Evolutionary conservation across 2,888 invertebrate species (phyloP), one percentile per base, ranked within the genome.

Genomic region (Campoplex nolae): DNA sequence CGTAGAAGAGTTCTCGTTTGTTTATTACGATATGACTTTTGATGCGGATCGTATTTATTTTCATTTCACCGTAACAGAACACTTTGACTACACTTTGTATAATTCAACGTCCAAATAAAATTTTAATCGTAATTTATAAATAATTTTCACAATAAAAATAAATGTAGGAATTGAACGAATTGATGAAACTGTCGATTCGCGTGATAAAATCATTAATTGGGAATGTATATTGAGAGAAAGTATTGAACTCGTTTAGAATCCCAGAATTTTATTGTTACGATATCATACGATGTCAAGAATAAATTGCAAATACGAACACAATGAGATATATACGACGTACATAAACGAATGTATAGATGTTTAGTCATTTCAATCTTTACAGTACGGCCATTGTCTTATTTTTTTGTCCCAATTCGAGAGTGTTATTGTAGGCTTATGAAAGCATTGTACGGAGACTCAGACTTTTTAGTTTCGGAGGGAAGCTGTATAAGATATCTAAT

Each of bases 371-470:
- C 74, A 71, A 83, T 86, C 68, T 75, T 28, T 18, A 71, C 62
- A 71, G 65, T 35, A 18, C 45, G n/a, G 32, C 70, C 76, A 80
- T 86, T 86, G 84, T 87, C 48, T 58, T 35, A 68, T 70, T 68
- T 81, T 83, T 83, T 76, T 42, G 77, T 62, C 86, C 81, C 81
- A 78, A 73, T 81, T 84, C 54, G 68, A 85, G 42, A 13, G 35
- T 81, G 35, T 78, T 62, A 62, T 76, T 71, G 56, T 62, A 74
- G 51, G 76, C 77, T 81, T 42, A 62, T 56, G 68, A 84, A 68
- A 80, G 67, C 77, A 81, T 84, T 84, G 86, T 86, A 70, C 28
- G 77, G 48, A 32, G 76, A 75, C 83, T 48, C 73, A 51, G 80
- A 77, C 68, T 78, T 78, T 84, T 74, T 74, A 75, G 54, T 48